phyloP scores from a whole-genome alignment of 2,113 vertebrate species.

The Phoxinus phoxinus region DNA sequence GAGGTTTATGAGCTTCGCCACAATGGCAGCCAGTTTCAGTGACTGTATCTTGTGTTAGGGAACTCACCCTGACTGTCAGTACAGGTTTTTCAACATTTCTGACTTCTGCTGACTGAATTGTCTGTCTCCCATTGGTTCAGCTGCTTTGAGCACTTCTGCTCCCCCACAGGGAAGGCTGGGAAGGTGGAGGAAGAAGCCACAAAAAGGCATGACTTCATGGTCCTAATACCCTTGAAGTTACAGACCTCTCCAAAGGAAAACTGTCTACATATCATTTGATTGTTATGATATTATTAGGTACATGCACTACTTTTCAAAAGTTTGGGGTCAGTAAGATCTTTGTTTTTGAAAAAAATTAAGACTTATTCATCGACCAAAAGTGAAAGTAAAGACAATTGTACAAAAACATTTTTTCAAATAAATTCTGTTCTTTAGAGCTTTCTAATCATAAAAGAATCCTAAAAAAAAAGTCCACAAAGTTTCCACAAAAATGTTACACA shows the following conservation, averaged over 20 bases:
- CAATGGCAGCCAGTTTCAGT: slow-evolving; percentile 35
- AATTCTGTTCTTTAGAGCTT: background rate
- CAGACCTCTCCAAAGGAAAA: background rate
- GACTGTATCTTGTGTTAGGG: slow-evolving; percentile 46
- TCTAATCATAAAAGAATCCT: background rate
- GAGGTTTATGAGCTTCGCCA: slow-evolving; percentile 43
- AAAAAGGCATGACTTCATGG: slow-evolving; percentile 33
- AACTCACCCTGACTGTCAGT: slow-evolving; percentile 52
- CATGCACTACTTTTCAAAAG: background rate
- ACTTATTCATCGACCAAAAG: background rate
- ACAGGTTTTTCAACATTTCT: slow-evolving; percentile 73
- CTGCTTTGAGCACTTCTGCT: slow-evolving; percentile 60
- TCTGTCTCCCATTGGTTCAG: slow-evolving; percentile 59
- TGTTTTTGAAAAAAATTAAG: background rate
- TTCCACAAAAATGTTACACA: background rate
- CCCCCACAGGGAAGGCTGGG: slow-evolving; percentile 48
- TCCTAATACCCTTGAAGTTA: slow-evolving; percentile 50
- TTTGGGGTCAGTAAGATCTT: background rate
- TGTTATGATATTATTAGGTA: background rate
- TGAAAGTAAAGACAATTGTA: background rate
- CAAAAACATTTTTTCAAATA: background rate
- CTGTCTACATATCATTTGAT: background rate
- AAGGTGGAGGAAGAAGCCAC: slow-evolving; percentile 28
- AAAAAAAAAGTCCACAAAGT: fast-evolving
- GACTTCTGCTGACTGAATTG: slow-evolving; percentile 45